Conservation (phyloP, 2,797 vertebrate species). For the Sandelia bainsii region DNA sequence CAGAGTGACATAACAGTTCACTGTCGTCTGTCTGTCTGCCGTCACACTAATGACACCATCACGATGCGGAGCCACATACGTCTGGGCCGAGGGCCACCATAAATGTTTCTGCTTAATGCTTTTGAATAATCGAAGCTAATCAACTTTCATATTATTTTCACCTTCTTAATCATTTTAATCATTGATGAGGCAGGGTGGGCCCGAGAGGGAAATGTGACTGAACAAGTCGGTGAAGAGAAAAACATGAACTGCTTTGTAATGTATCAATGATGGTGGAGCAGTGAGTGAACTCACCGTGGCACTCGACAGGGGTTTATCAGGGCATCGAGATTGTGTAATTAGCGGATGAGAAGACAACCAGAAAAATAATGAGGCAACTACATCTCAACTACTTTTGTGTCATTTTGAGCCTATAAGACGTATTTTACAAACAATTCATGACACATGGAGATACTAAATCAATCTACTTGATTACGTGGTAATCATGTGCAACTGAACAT, state of each 20-base stretch:
- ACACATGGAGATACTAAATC: background rate
- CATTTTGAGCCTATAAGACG: background rate
- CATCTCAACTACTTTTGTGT: conserved; percentile 12
- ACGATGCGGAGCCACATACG: conserved; percentile 67
- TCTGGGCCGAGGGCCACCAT: conserved; percentile 45
- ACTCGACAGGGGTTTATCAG: conserved; percentile 50
- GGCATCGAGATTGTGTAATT: conserved; percentile 62
- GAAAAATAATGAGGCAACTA: background rate
- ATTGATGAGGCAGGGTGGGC: conserved; percentile 64
- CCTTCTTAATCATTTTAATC: conserved; percentile 78
- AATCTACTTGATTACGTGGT: background rate
- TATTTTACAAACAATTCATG: conserved; percentile 18
- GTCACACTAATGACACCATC: conserved; percentile 66
- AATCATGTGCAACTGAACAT: background rate
- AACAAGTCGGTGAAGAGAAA: conserved; percentile 67
- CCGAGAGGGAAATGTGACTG: conserved; percentile 63
- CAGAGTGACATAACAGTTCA: conserved; percentile 48
- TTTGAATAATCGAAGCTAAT: conserved; percentile 79
- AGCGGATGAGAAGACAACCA: conserved; percentile 31
- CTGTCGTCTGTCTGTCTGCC: conserved; percentile 39
- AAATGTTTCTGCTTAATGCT: conserved; percentile 67
- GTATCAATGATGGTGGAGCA: conserved; percentile 55
- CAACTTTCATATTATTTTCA: conserved; percentile 74
- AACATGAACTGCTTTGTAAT: conserved; percentile 73
- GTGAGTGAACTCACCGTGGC: conserved; percentile 39